Percentiles rank a stretch among this genome's conserved stretches.
Evolutionary conservation across 2,113 vertebrate genomes (phyloP).

Genomic region (Crocuta crocuta): DNA sequence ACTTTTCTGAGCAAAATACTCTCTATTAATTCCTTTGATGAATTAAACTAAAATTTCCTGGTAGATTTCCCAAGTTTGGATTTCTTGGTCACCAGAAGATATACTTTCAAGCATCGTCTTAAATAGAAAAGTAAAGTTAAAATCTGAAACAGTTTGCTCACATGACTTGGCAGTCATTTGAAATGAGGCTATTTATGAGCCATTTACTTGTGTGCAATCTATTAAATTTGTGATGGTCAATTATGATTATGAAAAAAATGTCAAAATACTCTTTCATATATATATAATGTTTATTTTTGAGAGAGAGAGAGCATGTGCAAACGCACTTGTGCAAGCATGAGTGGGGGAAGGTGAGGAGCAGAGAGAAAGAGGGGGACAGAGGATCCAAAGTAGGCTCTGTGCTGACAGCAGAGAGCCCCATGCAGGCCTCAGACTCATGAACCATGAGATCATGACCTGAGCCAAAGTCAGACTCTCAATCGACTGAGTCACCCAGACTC

Average conservation of each 20-base stretch:
- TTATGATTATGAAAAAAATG: constrained; percentile 6
- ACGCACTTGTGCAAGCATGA: too few relatives aligned
- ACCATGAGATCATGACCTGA: too few relatives aligned
- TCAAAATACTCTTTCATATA: neutral
- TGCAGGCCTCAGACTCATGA: too few relatives aligned
- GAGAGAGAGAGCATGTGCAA: too few relatives aligned
- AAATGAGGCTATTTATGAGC: constrained; percentile 48
- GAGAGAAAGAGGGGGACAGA: too few relatives aligned
- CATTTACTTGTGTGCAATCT: neutral
- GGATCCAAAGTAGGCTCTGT: too few relatives aligned
- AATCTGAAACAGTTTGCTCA: neutral
- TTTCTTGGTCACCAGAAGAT: neutral
- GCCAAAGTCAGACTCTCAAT: too few relatives aligned
- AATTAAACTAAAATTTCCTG: constrained; percentile 52
- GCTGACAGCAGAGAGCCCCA: too few relatives aligned
- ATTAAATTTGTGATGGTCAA: constrained; percentile 39
- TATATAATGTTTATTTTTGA: neutral
- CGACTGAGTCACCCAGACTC: too few relatives aligned
- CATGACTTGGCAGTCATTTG: neutral
- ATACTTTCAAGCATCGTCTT: neutral
- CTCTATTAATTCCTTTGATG: neutral
- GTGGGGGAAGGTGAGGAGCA: too few relatives aligned
- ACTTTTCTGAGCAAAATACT: neutral
- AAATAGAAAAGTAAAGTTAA: constrained; percentile 60
- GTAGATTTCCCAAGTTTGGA: neutral